Conservation (phyloP, 2,113 vertebrate species). For the Rissa tridactyla region DNA sequence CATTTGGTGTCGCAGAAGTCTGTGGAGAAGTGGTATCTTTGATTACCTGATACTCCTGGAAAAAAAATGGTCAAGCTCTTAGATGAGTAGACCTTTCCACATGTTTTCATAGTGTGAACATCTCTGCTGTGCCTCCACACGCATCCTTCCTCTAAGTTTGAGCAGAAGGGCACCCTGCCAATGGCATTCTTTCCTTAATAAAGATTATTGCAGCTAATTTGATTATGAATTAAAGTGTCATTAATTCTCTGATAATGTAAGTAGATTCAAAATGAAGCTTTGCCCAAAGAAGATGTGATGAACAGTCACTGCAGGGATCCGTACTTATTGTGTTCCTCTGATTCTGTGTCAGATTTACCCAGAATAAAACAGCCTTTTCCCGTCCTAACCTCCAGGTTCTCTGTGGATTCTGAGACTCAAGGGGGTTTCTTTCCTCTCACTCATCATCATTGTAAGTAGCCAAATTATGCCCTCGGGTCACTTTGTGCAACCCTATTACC, state of each 20-base stretch:
- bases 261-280: neutral
- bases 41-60: neutral
- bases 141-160: neutral
- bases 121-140: neutral
- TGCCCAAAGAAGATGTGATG: neutral
- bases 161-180: neutral
- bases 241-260: neutral
- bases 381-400: neutral
- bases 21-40: neutral
- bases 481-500: neutral
- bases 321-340: neutral
- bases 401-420: neutral
- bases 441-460: neutral
- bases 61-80: neutral
- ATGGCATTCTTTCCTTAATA: neutral
- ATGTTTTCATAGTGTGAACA: rapidly evolving
- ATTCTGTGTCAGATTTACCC: neutral
- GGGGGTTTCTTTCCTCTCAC: neutral
- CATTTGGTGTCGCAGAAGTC: neutral
- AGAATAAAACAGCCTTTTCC: neutral
- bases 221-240: neutral
- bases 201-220: neutral
- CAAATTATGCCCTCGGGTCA: neutral
- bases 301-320: neutral
- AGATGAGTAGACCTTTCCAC: neutral